Conservation (phyloP, 2,113 vertebrate genomes). For the Piliocolobus tephrosceles region DNA sequence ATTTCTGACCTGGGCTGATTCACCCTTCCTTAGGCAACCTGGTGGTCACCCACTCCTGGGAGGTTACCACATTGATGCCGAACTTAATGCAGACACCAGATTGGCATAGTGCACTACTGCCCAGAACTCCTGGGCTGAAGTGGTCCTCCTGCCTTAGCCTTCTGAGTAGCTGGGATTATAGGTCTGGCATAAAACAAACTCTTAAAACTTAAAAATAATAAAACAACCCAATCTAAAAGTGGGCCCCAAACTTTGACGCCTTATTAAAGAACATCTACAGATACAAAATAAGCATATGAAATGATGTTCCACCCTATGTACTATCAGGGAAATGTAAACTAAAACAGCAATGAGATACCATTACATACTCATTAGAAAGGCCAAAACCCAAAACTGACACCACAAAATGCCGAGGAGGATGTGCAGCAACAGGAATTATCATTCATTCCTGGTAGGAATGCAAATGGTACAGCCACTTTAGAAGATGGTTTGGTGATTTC, state of each 20-base stretch:
- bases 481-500: background rate
- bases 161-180: no score
- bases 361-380: background rate
- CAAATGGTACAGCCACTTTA: background rate
- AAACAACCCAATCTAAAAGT: background rate
- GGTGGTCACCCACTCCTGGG: no score
- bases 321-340: background rate
- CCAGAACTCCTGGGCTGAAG: no score
- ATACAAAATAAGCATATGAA: background rate
- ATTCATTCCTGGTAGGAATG: no score
- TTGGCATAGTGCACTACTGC: no score
- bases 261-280: background rate
- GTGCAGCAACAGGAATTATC: background rate
- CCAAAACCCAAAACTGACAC: background rate
- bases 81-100: no score
- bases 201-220: background rate
- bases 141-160: no score
- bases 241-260: background rate
- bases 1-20: no score
- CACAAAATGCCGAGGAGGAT: background rate
- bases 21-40: no score
- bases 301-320: background rate
- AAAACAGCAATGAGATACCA: background rate
- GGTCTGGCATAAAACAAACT: background rate
- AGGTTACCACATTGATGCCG: no score